Evolutionary conservation across 2,113 vertebrate species (phyloP).

Genomic region (Callithrix jacchus): DNA sequence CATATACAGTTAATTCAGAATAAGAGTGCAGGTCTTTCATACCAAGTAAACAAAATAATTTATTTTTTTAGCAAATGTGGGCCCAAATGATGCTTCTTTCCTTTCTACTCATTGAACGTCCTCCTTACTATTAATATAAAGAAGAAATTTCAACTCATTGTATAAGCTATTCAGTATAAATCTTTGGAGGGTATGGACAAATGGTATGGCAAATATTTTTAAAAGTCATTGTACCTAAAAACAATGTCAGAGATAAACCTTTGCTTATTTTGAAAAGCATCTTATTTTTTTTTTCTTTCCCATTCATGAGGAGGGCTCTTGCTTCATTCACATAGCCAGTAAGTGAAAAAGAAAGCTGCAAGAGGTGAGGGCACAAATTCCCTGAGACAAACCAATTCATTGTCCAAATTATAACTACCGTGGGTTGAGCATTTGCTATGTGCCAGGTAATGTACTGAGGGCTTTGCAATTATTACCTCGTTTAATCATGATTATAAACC

Average conservation of each 20-base stretch:
- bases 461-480: not conserved
- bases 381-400: not conserved
- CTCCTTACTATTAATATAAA: not conserved
- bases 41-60: conserved; percentile 5
- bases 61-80: not conserved
- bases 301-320: not conserved
- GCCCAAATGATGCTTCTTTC: not conserved
- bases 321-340: not conserved
- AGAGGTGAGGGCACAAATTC: not conserved
- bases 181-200: not conserved
- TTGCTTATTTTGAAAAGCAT: not conserved
- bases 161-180: conserved; percentile 22
- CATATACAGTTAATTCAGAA: not conserved
- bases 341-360: not conserved
- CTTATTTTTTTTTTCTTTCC: not conserved
- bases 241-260: not conserved
- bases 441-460: not conserved
- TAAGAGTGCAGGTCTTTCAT: not conserved
- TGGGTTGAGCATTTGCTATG: not conserved
- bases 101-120: not conserved
- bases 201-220: conserved; percentile 20
- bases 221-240: conserved; percentile 47
- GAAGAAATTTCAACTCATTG: not conserved
- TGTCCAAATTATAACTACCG: not conserved
- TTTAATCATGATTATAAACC: not conserved